Evolutionary conservation across 2,797 vertebrate species (phyloP).

Genomic region (Rhadinocentrus ornatus): DNA sequence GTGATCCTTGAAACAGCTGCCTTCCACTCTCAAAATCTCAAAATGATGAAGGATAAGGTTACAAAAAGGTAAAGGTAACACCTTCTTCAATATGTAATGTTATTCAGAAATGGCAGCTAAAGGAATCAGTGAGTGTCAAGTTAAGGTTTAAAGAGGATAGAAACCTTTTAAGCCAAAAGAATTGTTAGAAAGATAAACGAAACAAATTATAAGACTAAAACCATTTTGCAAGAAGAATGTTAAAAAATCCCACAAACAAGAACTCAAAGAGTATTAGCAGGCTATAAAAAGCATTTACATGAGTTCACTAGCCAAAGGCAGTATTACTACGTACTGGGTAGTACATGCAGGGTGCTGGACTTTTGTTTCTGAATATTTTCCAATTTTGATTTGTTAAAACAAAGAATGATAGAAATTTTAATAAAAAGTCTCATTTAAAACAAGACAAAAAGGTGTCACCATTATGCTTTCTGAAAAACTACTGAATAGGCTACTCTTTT

Average conservation of each 20-base stretch:
- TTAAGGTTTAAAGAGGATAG: neutral
- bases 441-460: no score
- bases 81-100: neutral
- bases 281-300: neutral
- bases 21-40: neutral
- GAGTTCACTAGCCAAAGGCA: neutral
- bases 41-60: neutral
- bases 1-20: neutral
- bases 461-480: no score
- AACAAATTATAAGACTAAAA: neutral
- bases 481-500: no score
- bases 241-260: neutral
- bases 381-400: neutral
- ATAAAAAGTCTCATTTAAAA: no score
- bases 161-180: neutral
- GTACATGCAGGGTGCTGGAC: neutral
- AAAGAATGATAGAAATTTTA: no score
- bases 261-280: neutral
- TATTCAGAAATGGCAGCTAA: neutral
- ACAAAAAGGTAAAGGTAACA: neutral
- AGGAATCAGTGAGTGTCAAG: neutral
- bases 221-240: neutral
- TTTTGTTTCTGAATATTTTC: neutral
- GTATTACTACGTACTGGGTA: neutral
- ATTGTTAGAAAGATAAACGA: neutral